Evolutionary conservation across 2,113 vertebrate species (phyloP).

Genomic region (Daboia siamensis): DNA sequence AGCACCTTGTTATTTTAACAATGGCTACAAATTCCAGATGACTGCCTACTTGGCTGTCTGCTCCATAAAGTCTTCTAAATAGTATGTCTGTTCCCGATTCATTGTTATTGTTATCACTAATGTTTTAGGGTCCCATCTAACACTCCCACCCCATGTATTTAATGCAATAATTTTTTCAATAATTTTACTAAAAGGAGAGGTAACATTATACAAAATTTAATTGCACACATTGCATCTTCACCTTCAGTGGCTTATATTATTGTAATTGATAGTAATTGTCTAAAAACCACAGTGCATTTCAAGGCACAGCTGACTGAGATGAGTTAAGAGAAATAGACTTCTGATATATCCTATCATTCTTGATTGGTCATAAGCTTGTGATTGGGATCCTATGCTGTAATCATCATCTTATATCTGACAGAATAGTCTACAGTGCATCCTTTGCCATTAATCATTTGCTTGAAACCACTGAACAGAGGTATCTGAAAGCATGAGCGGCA

Average conservation of each 20-base stretch:
- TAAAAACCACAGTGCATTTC: not conserved
- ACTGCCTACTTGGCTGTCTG: not conserved
- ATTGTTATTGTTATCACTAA: not conserved
- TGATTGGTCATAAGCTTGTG: not conserved
- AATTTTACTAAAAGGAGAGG: constrained; percentile 45
- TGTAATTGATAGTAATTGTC: not conserved
- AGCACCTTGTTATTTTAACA: not conserved
- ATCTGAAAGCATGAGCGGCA: not conserved
- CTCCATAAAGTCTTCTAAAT: not conserved
- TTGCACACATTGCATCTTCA: not conserved
- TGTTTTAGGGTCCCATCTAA: not conserved
- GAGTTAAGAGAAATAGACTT: not conserved
- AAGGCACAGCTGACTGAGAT: not conserved
- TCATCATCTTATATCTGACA: not conserved
- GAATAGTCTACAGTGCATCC: not conserved
- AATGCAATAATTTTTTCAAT: constrained; percentile 2
- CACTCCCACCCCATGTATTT: not conserved
- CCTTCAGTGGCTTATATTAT: constrained; percentile 29
- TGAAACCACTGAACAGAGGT: not conserved
- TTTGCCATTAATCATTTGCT: not conserved
- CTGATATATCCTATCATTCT: not conserved
- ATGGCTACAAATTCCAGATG: not conserved
- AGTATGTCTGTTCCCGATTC: not conserved
- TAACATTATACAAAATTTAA: constrained; percentile 11
- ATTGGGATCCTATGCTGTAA: not conserved